phyloP scores from a whole-genome alignment of 2,797 vertebrate genomes.

The Pantherophis alleghaniensis region DNA sequence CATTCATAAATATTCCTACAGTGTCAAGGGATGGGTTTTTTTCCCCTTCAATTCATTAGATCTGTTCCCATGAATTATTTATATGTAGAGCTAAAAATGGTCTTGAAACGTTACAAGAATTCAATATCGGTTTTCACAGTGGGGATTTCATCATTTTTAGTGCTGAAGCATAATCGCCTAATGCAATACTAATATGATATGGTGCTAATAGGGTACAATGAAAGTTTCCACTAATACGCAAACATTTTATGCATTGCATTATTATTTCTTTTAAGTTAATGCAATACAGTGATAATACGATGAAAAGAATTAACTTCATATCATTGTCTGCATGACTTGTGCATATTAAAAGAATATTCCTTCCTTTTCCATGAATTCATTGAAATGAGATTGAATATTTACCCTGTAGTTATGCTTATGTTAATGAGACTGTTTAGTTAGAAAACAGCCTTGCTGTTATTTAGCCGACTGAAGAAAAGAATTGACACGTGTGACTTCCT shows the following conservation, averaged over 20 bases:
- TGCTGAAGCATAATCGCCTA: constrained; percentile 74
- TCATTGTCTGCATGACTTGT: constrained; percentile 77
- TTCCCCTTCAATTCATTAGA: constrained; percentile 77
- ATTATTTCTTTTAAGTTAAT: constrained; percentile 82
- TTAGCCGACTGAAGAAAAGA: constrained; percentile 77
- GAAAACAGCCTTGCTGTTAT: constrained; percentile 73
- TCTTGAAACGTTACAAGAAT: constrained; percentile 81
- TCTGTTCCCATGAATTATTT: constrained; percentile 79
- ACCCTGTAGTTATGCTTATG: constrained; percentile 82
- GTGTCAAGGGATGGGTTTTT: constrained; percentile 68
- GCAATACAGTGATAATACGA: constrained; percentile 79
- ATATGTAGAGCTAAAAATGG: constrained; percentile 77
- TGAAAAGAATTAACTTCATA: constrained; percentile 80
- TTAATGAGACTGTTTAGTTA: constrained; percentile 80
- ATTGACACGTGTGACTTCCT: constrained; percentile 63
- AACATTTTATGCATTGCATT: constrained; percentile 78
- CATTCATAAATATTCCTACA: constrained; percentile 76
- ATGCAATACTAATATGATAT: constrained; percentile 77
- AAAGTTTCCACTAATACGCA: constrained; percentile 77
- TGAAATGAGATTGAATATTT: constrained; percentile 78
- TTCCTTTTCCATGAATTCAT: constrained; percentile 68
- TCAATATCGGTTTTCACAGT: constrained; percentile 81
- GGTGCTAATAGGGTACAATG: constrained; percentile 78
- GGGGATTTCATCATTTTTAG: constrained; percentile 78
- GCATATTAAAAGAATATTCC: constrained; percentile 74